Evolutionary conservation across 1,140 invertebrate genomes (phyloP), one percentile per base, ranked within the genome.

Genomic region (Microvelia longipes): DNA sequence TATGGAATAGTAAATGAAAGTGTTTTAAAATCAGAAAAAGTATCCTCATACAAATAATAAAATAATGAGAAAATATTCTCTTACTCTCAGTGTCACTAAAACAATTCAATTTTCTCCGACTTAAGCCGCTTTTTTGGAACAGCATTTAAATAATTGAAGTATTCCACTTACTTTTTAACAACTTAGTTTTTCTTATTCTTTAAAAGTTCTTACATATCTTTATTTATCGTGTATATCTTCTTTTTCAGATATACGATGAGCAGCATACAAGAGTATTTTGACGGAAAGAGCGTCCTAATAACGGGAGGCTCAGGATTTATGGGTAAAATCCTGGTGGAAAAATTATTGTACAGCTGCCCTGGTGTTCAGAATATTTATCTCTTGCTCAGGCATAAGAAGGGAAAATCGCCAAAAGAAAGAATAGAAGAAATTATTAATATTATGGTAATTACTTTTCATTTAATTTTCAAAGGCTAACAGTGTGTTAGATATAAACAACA

Each of bases 291-390:
- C 28, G 81, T 95, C 26, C 85, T 91, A 24, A 83, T 91, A 61
- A 90, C 88, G 1, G 88, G 88, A 14, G 87, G 84, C 0, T 85
- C 86, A 1, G 88, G 88, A 2, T 92, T 96, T 72, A 90, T 96
- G 85, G 94, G 94, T n/a, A 96, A 96, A 81, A 84, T 86, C 11
- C 77, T 87, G 5, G 80, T 88, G 15, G 85, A 87, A 77, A 88
- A 88, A 75, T 74, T 88, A 25, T 78, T 88, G 11, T 75, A 84
- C 61, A 80, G 79, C 29, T 86, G 85, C 76, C 79, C 80, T 2
- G 78, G 79, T 1, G 64, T 86, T 2, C 76, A 79, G 11, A 80
- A 73, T 15, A 77, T 86, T 25, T 86, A 83, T 72, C 73, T 85
- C 30, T 76, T 86, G 24, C 76, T 86, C 15, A 74, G 85, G 62